Conservation (phyloP, 2,113 vertebrate species). For the Plotosus lineatus region DNA sequence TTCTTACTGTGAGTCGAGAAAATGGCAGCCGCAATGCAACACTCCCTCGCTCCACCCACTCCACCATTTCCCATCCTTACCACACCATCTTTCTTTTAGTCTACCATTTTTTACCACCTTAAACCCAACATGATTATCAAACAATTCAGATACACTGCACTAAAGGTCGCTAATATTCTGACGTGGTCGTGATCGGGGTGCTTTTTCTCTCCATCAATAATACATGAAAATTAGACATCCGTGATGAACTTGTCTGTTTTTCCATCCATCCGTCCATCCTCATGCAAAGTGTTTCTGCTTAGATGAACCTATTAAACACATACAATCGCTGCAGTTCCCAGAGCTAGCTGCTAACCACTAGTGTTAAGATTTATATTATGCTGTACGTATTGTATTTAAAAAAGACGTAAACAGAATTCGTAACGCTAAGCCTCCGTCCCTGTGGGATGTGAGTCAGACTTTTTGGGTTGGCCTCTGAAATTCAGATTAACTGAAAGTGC, state of each 20-base stretch:
- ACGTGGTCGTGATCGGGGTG: background rate
- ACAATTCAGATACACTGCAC: background rate
- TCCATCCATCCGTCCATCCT: background rate
- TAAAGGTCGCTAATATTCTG: background rate
- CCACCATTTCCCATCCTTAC: constrained; percentile 36
- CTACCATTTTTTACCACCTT: constrained; percentile 16
- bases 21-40: constrained; percentile 70
- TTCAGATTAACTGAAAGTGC: background rate
- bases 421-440: background rate
- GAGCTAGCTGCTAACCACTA: background rate
- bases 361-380: background rate
- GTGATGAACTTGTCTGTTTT: background rate
- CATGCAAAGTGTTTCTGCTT: background rate
- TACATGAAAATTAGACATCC: background rate
- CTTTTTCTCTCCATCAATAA: background rate
- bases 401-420: background rate
- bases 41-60: constrained; percentile 44
- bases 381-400: background rate
- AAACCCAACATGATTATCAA: background rate
- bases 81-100: constrained; percentile 20
- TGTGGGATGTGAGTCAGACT: background rate
- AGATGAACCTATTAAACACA: background rate
- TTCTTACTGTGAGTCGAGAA: constrained; percentile 69
- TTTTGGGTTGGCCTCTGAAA: background rate
- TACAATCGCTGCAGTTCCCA: background rate